These are phyloP conservation scores for Endotricha flammealis DNA, from an alignment of 2,888 invertebrate species.

Conservation along the genomic window DNA sequence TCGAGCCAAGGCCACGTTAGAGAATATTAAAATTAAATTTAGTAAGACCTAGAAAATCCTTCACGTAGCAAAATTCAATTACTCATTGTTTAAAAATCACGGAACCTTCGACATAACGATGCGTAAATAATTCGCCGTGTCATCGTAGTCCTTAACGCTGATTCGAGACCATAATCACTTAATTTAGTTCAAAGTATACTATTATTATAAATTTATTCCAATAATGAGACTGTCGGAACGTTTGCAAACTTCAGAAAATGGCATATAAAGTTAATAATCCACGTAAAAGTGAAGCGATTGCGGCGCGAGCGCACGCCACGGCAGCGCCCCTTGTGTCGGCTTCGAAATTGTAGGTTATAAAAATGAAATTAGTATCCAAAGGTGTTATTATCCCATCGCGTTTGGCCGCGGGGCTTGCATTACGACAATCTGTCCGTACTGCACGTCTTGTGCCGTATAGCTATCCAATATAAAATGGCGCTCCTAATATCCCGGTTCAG, in stretches of 20 bases:
- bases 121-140: constrained; percentile 60
- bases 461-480: constrained; percentile 78
- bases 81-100: constrained; percentile 35
- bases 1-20: constrained; percentile 24
- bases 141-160: constrained; percentile 66
- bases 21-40: constrained; percentile 31
- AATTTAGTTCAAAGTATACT: constrained; percentile 66
- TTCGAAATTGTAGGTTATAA: constrained; percentile 78
- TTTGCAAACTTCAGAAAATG: constrained; percentile 75
- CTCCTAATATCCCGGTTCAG: constrained; percentile 77
- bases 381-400: constrained; percentile 79
- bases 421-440: constrained; percentile 79
- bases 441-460: constrained; percentile 77
- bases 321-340: constrained; percentile 78
- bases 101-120: constrained; percentile 47
- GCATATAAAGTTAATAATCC: constrained; percentile 77
- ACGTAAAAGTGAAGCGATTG: constrained; percentile 67
- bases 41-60: constrained; percentile 34
- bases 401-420: constrained; percentile 76
- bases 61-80: constrained; percentile 35
- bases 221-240: constrained; percentile 71
- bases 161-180: constrained; percentile 72
- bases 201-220: constrained; percentile 72
- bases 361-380: constrained; percentile 78
- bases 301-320: constrained; percentile 69